Base-by-base conservation (phyloP, 2,113 vertebrate species). In the Paramormyrops kingsleyae region DNA sequence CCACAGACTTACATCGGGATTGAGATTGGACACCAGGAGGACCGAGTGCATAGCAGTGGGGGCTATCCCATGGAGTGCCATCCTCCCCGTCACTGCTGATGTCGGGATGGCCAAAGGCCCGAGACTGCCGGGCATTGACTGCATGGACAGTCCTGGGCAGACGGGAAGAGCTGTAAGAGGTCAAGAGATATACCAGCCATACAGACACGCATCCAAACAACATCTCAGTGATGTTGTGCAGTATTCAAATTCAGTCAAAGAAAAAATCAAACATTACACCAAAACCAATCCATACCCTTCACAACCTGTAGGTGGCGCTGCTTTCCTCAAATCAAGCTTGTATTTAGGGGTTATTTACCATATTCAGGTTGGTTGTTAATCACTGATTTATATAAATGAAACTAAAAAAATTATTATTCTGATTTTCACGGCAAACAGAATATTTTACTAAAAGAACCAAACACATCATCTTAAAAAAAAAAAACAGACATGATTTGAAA, bases 11-110 rank as follows among this genome's bases (percentile, higher is more conserved):
- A 97, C 97, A 83, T 97, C 96, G 92, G 96, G 91, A 90, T 97
- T 98, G 91, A 98, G 96, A 92, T 98, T 97, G 92, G 94, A 97
- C 92, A 97, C 96, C 7, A 97, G 93, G 13, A 98, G 93, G 92
- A 97, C 97, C 0, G 95, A 95, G 92, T 95, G 97, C 91, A 92
- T 92, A 88, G 94, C 90, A 49, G 93, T 46, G 12, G 89, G 92
- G 88, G 91, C 19, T 92, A 92, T 88, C 47, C 90, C 91, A 87
- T 95, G 94, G 92, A 93, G 5, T 92, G 92, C 70, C 93, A 95
- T 93, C 13, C 94, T 93, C 88, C 93, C 95, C 90, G 95, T 88
- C 1, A 77, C 88, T 86, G 94, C 90, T 90, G 95, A 92, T 3
- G 94, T 56, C 15, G 92, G 91, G 49, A 96, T 90, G 35, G 93